Conservation (phyloP, 2,797 vertebrate genomes). For the Lepilemur septentrionalis region DNA sequence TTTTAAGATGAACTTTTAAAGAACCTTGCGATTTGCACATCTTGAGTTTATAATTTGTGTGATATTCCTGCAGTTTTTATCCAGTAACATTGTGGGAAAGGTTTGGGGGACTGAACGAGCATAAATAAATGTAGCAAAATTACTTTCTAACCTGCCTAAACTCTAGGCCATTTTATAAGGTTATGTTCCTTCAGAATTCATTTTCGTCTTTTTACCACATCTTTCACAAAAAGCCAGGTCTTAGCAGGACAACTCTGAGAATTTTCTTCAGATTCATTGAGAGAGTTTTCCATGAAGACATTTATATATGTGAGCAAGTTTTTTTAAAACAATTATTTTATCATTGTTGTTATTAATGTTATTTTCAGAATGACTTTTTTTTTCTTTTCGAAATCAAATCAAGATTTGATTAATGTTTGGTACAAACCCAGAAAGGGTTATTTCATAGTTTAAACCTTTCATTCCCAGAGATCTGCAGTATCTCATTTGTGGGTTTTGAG, state of each 20-base stretch:
- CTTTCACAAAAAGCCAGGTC: slow-evolving; percentile 85
- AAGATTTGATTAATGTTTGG: slow-evolving; percentile 84
- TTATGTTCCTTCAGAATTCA: slow-evolving; percentile 84
- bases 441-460: slow-evolving; percentile 70
- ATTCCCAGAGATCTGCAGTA: slow-evolving; percentile 78
- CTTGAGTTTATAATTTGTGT: slow-evolving; percentile 91
- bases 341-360: slow-evolving; percentile 81
- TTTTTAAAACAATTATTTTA: slow-evolving; percentile 76
- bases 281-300: slow-evolving; percentile 83
- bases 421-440: slow-evolving; percentile 82
- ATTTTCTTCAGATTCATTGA: slow-evolving; percentile 85
- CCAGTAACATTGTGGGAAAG: slow-evolving; percentile 87
- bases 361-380: slow-evolving; percentile 79
- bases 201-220: slow-evolving; percentile 84
- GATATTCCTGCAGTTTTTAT: slow-evolving; percentile 90
- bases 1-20: slow-evolving; percentile 94
- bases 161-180: slow-evolving; percentile 85
- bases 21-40: slow-evolving; percentile 99
- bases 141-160: slow-evolving; percentile 91
- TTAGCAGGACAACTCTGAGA: slow-evolving; percentile 85
- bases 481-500: slow-evolving; percentile 65
- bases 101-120: slow-evolving; percentile 86
- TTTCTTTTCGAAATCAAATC: slow-evolving; percentile 80
- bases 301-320: slow-evolving; percentile 83
- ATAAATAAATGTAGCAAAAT: slow-evolving; percentile 93